Percentiles rank a stretch among this genome's conserved stretches.
These are phyloP conservation scores for Drosophila pallidifrons DNA, from an alignment of 1,140 invertebrate species.

Conservation along the genomic window DNA sequence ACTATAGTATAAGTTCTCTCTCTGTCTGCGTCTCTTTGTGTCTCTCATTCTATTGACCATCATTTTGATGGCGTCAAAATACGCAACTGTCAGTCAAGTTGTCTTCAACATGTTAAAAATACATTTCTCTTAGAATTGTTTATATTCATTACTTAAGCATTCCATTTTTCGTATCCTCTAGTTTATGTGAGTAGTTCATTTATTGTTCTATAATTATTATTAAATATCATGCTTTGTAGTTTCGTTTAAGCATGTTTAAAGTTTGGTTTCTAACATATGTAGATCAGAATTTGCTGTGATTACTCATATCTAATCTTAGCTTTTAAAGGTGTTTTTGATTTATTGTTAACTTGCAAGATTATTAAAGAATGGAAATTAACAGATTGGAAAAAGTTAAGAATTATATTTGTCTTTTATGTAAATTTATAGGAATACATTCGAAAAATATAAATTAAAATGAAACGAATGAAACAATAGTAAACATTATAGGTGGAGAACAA, in stretches of 20 bases:
- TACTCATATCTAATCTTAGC: neutral
- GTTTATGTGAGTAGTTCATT: neutral
- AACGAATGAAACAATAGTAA: too few relatives aligned
- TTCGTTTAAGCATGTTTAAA: neutral
- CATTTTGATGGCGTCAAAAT: neutral
- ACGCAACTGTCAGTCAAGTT: neutral
- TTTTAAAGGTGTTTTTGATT: too few relatives aligned
- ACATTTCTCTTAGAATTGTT: neutral
- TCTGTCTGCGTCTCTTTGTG: neutral
- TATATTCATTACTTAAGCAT: neutral
- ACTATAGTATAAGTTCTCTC: neutral
- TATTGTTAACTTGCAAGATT: too few relatives aligned
- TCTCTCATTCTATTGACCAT: neutral
- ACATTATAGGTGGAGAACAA: too few relatives aligned
- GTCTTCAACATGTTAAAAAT: constrained; percentile 9
- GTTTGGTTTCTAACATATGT: neutral
- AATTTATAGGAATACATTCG: too few relatives aligned
- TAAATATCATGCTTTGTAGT: neutral
- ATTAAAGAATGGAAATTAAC: too few relatives aligned
- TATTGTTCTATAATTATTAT: neutral
- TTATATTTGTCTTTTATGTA: too few relatives aligned
- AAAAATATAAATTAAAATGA: too few relatives aligned
- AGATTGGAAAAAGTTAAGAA: too few relatives aligned
- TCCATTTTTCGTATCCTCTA: constrained; percentile 2
- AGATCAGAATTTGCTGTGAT: neutral